A percentile compares a stretch with the other conserved stretches of the same genome.
Conservation (phyloP, 2,888 invertebrate genomes). For the Habroteleia sp. region DNA sequence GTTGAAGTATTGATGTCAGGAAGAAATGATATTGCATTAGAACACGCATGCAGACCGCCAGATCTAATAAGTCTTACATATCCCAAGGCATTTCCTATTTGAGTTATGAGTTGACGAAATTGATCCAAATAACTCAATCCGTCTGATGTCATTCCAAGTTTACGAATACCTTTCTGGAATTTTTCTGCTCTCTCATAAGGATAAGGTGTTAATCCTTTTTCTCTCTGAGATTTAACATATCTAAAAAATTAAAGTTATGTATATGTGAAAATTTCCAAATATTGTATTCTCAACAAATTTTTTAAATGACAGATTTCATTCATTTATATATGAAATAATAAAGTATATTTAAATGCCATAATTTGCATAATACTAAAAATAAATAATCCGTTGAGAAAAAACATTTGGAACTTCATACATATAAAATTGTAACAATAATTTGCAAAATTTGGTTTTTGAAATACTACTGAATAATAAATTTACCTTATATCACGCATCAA, state of each 20-base stretch:
- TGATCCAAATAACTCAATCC: constrained; percentile 95
- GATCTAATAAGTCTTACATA: constrained; percentile 96
- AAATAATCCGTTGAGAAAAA: too few species aligned
- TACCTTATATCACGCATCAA: constrained; percentile 89
- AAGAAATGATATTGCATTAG: constrained; percentile 94
- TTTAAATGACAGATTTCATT: too few species aligned
- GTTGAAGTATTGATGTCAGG: constrained; percentile 87
- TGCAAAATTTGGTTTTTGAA: neutral
- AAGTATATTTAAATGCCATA: too few species aligned
- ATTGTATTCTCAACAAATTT: too few species aligned
- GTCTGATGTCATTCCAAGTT: constrained; percentile 90
- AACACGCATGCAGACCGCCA: constrained; percentile 95
- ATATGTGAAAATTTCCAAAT: too few species aligned
- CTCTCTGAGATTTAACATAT: constrained; percentile 81
- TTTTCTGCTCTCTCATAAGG: constrained; percentile 95
- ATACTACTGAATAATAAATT: constrained; percentile 75
- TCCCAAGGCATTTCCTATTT: constrained; percentile 97
- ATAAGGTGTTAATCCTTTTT: constrained; percentile 88
- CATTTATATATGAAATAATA: too few species aligned
- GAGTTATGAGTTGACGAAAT: constrained; percentile 94
- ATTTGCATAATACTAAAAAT: too few species aligned
- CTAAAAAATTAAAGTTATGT: constrained; percentile 80
- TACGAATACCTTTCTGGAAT: constrained; percentile 94
- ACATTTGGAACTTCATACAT: too few species aligned
- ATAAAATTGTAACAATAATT: too few species aligned